A percentile compares a stretch with the other conserved stretches of the same genome.
These are phyloP conservation scores for Atherinosoma microstoma DNA, from an alignment of 2,797 vertebrate genomes.

Conservation along the genomic window DNA sequence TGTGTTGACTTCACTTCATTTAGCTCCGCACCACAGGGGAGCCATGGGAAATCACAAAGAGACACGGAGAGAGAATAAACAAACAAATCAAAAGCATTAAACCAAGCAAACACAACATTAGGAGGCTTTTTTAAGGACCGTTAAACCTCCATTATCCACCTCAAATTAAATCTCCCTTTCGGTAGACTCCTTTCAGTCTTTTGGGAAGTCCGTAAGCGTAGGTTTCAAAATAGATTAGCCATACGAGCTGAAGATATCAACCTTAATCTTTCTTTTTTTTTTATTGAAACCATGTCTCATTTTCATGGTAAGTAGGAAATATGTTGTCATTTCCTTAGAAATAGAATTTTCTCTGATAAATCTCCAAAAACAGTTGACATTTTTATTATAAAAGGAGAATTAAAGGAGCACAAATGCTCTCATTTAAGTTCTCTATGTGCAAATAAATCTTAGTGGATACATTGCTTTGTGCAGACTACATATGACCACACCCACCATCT, in stretches of 20 bases:
- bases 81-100: constrained; percentile 84
- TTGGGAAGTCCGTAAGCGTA: constrained; percentile 24
- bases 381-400: constrained; percentile 14
- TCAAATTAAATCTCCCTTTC: constrained; percentile 72
- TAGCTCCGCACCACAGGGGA: constrained; percentile 74
- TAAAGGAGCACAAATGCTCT: constrained; percentile 23
- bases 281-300: neutral
- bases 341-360: neutral
- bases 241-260: constrained; percentile 38
- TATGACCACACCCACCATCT: constrained; percentile 30
- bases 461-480: constrained; percentile 10
- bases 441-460: neutral
- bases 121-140: constrained; percentile 64
- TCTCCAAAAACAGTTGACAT: constrained; percentile 2
- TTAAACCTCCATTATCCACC: constrained; percentile 76
- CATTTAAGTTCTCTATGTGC: constrained; percentile 1
- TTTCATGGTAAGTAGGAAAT: constrained; percentile 14
- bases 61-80: constrained; percentile 76
- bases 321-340: constrained; percentile 3
- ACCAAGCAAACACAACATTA: constrained; percentile 68
- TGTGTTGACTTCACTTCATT: constrained; percentile 70
- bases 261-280: constrained; percentile 14
- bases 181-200: constrained; percentile 47
- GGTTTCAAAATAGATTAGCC: constrained; percentile 48
- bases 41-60: constrained; percentile 69